phyloP scores from a whole-genome alignment of 92 coral and sea anemone genomes.

The Zoanthus solanderi region DNA sequence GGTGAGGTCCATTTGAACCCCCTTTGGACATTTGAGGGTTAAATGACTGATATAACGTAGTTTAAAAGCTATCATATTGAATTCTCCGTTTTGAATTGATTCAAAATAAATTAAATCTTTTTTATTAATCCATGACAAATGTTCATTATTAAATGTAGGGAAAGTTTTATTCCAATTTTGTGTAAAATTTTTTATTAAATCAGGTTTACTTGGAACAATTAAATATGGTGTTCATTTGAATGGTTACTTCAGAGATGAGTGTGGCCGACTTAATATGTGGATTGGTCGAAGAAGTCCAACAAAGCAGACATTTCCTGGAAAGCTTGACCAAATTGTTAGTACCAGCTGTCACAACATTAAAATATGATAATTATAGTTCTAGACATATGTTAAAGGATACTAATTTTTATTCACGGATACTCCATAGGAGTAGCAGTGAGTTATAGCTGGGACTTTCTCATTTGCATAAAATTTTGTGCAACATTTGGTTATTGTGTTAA shows the following conservation, averaged over 20 bases:
- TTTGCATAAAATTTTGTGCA: too few relatives aligned
- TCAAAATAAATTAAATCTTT: background rate
- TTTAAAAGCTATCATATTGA: too few relatives aligned
- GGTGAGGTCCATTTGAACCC: too few relatives aligned
- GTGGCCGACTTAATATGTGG: slow-evolving; percentile 86
- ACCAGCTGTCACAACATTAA: background rate
- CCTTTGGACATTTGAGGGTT: too few relatives aligned
- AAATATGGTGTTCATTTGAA: slow-evolving; percentile 95
- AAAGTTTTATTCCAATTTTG: background rate
- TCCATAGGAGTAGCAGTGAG: too few relatives aligned
- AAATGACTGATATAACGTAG: too few relatives aligned
- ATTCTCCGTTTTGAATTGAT: too few relatives aligned
- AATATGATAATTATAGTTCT: background rate
- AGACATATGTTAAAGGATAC: too few relatives aligned
- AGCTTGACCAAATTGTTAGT: slow-evolving; percentile 94
- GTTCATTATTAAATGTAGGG: background rate
- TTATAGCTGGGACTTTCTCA: too few relatives aligned
- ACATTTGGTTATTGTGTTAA: too few relatives aligned
- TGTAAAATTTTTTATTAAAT: background rate
- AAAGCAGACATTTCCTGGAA: slow-evolving; percentile 94
- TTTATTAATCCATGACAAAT: background rate
- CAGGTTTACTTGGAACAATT: slow-evolving; percentile 87
- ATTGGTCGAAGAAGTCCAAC: slow-evolving; percentile 87
- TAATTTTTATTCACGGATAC: too few relatives aligned
- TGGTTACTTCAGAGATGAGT: slow-evolving; percentile 76